Conservation (phyloP, 2,888 invertebrate species). For the Polydrusus cervinus region DNA sequence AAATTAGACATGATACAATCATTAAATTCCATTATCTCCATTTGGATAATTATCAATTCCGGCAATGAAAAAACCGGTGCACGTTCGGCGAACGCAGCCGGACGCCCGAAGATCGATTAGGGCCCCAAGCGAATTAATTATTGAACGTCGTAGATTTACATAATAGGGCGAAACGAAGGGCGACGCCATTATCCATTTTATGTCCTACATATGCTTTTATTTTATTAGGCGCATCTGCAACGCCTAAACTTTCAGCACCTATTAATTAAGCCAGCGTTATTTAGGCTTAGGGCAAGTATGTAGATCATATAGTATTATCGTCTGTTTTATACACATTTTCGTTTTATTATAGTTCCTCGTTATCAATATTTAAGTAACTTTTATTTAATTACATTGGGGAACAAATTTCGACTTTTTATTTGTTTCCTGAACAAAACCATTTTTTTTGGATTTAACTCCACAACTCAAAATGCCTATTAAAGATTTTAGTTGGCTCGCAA, state of each 20-base stretch:
- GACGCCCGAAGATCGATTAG: conserved; percentile 53
- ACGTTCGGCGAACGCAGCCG: conserved; percentile 42
- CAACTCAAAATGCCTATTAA: too few relatives aligned
- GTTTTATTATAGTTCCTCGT: too few relatives aligned
- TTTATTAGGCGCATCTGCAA: conserved; percentile 43
- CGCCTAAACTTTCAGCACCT: conserved; percentile 26
- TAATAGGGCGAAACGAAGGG: conserved; percentile 49
- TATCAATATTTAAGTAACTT: too few relatives aligned
- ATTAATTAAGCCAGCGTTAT: conserved; percentile 21
- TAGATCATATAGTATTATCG: too few relatives aligned
- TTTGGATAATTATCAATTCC: conserved; percentile 35
- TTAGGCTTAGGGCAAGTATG: too few relatives aligned
- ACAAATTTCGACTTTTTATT: too few relatives aligned
- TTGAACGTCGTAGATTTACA: conserved; percentile 53
- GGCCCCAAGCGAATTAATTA: conserved; percentile 52
- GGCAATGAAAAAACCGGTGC: conserved; percentile 34
- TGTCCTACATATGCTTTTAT: conserved; percentile 47
- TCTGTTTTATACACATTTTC: too few relatives aligned
- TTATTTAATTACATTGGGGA: too few relatives aligned
- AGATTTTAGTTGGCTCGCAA: too few relatives aligned
- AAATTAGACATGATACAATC: conserved; percentile 26
- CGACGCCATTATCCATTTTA: conserved; percentile 47
- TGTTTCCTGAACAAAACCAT: too few relatives aligned
- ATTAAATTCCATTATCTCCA: conserved; percentile 37
- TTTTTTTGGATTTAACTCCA: too few relatives aligned